Evolutionary conservation across 2,888 invertebrate genomes (phyloP), one percentile per base, ranked within the genome.

Genomic region (Eurytoma californica): DNA sequence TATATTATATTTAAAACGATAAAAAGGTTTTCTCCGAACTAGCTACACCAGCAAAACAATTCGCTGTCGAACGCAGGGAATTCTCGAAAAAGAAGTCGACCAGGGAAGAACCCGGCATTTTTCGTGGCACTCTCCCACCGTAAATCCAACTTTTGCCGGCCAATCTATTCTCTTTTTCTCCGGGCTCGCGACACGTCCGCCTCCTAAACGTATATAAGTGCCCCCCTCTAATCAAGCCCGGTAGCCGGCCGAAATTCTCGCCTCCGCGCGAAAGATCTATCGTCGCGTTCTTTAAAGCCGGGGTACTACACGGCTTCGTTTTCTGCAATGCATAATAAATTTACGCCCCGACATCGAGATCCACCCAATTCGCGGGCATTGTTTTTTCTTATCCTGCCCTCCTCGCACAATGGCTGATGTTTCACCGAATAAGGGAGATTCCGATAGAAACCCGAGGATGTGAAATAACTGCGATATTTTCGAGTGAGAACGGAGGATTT

Each of bases 91-190:
- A 57, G 28, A 3, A 63, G 63, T 47, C 16, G 14, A 9, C 14
- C 9, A 3, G n/a, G 57, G n/a, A 30, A 39, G 63, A 18, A 28
- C 39, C 7, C 39, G n/a, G 28, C 65, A 74, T 74, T 74, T 74
- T 57, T 74, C 53, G 16, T 18, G 16, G 66, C 66, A n/a, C 61
- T n/a, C 60, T 77, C 65, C 69, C 76, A 77, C 55, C 55, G 72
- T 72, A 61, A 73, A 78, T 72, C 28, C 72, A 72, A 77, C 73
- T 78, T 78, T 73, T 67, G 58, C 60, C 13, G 51, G 39, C 39
- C 55, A 39, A 77, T 72, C 67, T 63, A 76, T 69, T 76, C 55
- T 47, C 76, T 69, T 69, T 60, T 76, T 51, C 61, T 30, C 18
- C 51, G 61, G 14, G 61, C 30, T 60, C 66, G 24, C 67, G 53